A percentile compares a stretch with the other conserved stretches of the same genome.
phyloP scores from a whole-genome alignment of 2,888 invertebrate genomes.

The Diplazon laetatorius region DNA sequence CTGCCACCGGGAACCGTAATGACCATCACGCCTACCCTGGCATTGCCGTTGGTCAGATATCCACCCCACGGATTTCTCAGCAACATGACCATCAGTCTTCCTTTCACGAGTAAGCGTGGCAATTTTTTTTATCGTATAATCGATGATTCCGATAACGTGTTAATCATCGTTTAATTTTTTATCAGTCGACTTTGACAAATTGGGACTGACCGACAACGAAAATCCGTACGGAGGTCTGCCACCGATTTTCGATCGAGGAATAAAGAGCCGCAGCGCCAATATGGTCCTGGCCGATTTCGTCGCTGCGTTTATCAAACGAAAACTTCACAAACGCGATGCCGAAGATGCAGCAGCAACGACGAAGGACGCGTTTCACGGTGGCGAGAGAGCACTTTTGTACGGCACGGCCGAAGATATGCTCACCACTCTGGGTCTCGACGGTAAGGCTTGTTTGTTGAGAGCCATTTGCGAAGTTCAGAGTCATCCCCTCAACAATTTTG shows the following conservation, averaged over 20 bases:
- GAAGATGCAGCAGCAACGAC: slow-evolving; percentile 82
- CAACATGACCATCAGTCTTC: slow-evolving; percentile 92
- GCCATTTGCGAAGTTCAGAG: slow-evolving; percentile 95
- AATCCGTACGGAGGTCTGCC: slow-evolving; percentile 93
- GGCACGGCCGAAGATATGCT: slow-evolving; percentile 91
- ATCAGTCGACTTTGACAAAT: slow-evolving; percentile 92
- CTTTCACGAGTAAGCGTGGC: slow-evolving; percentile 93
- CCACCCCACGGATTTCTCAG: slow-evolving; percentile 94
- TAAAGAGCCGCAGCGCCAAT: slow-evolving; percentile 88
- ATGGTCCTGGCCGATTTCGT: slow-evolving; percentile 89
- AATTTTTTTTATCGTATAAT: too few species aligned
- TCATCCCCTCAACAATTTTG: slow-evolving; percentile 89
- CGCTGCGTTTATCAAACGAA: slow-evolving; percentile 87
- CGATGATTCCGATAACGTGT: background rate
- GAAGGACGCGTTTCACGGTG: slow-evolving; percentile 88
- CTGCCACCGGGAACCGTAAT: slow-evolving; percentile 92
- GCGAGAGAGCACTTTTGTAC: slow-evolving; percentile 91
- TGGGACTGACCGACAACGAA: slow-evolving; percentile 94
- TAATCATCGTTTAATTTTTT: background rate
- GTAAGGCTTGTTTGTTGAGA: slow-evolving; percentile 91
- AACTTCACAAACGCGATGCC: slow-evolving; percentile 83
- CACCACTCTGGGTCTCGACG: slow-evolving; percentile 91
- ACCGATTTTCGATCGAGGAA: slow-evolving; percentile 89
- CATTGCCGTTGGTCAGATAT: slow-evolving; percentile 92
- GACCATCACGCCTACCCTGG: slow-evolving; percentile 91